A percentile compares a stretch with the other conserved stretches of the same genome.
These are phyloP conservation scores for Telmatochromis bifrenatus DNA, from an alignment of 2,113 vertebrate genomes.

Conservation along the genomic window DNA sequence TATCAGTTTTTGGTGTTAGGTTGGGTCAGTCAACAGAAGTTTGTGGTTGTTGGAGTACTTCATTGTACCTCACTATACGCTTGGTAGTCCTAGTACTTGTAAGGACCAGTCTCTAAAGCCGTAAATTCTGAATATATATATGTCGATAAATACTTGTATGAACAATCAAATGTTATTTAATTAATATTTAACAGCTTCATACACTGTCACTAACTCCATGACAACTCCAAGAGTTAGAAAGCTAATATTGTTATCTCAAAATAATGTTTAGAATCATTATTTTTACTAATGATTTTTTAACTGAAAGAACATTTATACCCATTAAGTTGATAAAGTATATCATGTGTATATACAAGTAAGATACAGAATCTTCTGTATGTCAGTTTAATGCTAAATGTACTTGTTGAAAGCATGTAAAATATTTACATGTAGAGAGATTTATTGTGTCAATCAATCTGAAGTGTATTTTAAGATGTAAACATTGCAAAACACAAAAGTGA, in stretches of 20 bases:
- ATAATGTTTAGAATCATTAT: neutral
- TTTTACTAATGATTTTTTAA: neutral
- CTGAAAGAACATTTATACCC: neutral
- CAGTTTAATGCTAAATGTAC: neutral
- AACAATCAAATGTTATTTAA: neutral
- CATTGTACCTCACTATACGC: neutral
- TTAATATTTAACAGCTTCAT: neutral
- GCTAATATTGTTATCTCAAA: neutral
- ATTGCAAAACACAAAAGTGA: neutral
- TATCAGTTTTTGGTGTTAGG: neutral
- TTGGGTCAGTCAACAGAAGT: neutral
- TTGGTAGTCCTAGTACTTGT: neutral
- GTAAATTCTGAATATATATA: neutral
- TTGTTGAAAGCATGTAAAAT: neutral
- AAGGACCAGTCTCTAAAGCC: neutral
- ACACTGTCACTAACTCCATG: neutral
- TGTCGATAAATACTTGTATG: neutral
- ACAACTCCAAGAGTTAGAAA: neutral
- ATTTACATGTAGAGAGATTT: neutral
- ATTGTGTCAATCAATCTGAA: neutral
- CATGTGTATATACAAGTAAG: neutral
- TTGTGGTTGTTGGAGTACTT: neutral
- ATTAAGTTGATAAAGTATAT: neutral
- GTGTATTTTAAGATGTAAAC: neutral
- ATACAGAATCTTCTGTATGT: neutral